Base-by-base conservation (phyloP, 2,888 invertebrate genomes). In the Iselma pallidipennis region DNA sequence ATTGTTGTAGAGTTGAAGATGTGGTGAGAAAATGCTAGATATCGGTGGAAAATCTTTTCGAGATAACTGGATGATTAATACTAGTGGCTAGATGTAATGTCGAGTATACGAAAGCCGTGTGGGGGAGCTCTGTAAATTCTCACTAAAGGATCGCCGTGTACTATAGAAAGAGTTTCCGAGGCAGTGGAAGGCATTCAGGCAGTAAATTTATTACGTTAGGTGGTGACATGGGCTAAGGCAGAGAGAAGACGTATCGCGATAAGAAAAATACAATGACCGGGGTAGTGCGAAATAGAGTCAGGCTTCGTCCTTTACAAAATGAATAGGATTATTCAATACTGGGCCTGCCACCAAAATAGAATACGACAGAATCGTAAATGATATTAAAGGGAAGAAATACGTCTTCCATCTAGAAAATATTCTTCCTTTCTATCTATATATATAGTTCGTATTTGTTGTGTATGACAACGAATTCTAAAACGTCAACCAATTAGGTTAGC, bases 191-290 rank as follows among this genome's bases (percentile, higher is more conserved):
- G 76, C 76, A 79, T 79, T 80, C 79, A 77, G 76, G 73, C 76
- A 74, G 77, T 76, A 79, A 81, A 81, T 81, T 81, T 81, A 81
- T 81, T 81, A 78, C 78, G 77, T 78, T 77, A 79, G 78, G 79
- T 76, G 79, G 78, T 78, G 80, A 80, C 80, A 80, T 74, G 79
- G 78, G 77, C 78, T 78, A 76, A 77, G 74, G 74, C 74, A 71
- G 74, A 70, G 74, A 70, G 74, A 79, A 80, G 80, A 80, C 80
- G 78, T 78, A 79, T 79, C 77, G 78, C 78, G 76, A 77, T 77
- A 78, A 78, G 78, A 79, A 79, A 78, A 79, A 79, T 80, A 80
- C 76, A 78, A 76, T 77, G 76, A 75, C 76, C 73, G 70, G 65
- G 55, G 55, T 61, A 60, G 67, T 67, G 69, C 66, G 68, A 70